These are phyloP conservation scores for Drosophila greeni DNA, from an alignment of 2,888 invertebrate species.

Conservation along the genomic window DNA sequence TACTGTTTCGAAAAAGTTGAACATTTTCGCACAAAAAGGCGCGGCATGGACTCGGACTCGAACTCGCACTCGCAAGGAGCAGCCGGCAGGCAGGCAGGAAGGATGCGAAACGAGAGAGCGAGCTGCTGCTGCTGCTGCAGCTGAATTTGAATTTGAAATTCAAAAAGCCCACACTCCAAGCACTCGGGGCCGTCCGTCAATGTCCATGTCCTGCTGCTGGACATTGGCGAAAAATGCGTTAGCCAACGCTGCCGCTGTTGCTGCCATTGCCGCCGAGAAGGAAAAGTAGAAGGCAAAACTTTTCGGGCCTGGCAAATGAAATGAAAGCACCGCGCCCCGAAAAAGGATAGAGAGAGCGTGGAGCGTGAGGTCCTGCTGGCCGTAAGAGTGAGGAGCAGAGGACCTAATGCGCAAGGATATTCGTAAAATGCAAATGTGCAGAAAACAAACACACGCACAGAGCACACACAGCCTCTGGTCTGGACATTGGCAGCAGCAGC, in stretches of 20 bases:
- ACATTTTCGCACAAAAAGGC: slow-evolving; percentile 71
- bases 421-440: slow-evolving; percentile 75
- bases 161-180: slow-evolving; percentile 62
- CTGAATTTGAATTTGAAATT: slow-evolving; percentile 75
- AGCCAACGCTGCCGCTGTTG: slow-evolving; percentile 41
- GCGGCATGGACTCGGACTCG: slow-evolving; percentile 53
- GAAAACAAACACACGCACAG: slow-evolving; percentile 58
- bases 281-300: slow-evolving; percentile 70
- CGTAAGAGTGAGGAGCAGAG: slow-evolving; percentile 44
- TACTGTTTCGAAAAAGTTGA: slow-evolving; percentile 74
- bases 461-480: slow-evolving; percentile 19
- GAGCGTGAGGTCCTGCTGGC: not conserved
- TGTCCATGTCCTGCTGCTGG: slow-evolving; percentile 68
- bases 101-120: slow-evolving; percentile 31
- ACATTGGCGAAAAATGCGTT: slow-evolving; percentile 72
- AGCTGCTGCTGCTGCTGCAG: slow-evolving; percentile 52
- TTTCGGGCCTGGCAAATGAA: slow-evolving; percentile 70
- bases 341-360: slow-evolving; percentile 28
- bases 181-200: slow-evolving; percentile 63
- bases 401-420: slow-evolving; percentile 76
- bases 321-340: slow-evolving; percentile 66
- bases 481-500: slow-evolving; percentile 17
- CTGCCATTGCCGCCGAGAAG: slow-evolving; percentile 46
- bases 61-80: slow-evolving; percentile 20
- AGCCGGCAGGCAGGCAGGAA: slow-evolving; percentile 29